A percentile compares a stretch with the other conserved stretches of the same genome.
Conservation (phyloP, 2,888 invertebrate genomes). For the Synanthedon myopaeformis region DNA sequence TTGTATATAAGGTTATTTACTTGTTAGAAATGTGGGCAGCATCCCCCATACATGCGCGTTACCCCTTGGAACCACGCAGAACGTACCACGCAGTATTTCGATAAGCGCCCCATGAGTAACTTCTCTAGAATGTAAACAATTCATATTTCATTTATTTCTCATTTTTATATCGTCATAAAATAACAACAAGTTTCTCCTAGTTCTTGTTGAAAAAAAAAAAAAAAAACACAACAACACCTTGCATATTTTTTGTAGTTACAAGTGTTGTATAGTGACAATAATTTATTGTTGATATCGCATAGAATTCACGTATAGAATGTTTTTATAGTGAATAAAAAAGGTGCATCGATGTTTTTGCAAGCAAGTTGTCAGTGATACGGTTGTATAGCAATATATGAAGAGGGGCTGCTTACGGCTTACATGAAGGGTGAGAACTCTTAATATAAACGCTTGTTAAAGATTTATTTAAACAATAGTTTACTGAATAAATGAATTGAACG, state of each 20-base stretch:
- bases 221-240: too few relatives aligned
- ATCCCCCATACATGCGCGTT: conserved; percentile 53
- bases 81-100: conserved; percentile 54
- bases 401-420: conserved; percentile 33
- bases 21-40: conserved; percentile 33
- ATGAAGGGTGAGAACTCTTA: conserved; percentile 56
- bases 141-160: not conserved
- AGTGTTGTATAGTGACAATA: conserved; percentile 2
- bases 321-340: conserved; percentile 18
- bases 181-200: too few relatives aligned
- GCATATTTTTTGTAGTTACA: too few relatives aligned
- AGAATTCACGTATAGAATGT: conserved; percentile 3
- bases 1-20: conserved; percentile 26
- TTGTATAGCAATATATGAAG: conserved; percentile 16
- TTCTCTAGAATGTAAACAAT: conserved; percentile 30
- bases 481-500: too few relatives aligned
- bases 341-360: conserved; percentile 33
- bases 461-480: too few relatives aligned
- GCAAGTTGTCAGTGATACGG: conserved; percentile 25
- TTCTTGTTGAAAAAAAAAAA: too few relatives aligned
- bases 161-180: too few relatives aligned
- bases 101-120: conserved; percentile 45
- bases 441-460: not conserved
- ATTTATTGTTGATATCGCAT: conserved; percentile 6
- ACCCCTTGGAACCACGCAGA: conserved; percentile 33